Percentiles rank a stretch among this genome's conserved stretches.
Conservation (phyloP, 2,113 vertebrate genomes). For the Empidonax traillii region DNA sequence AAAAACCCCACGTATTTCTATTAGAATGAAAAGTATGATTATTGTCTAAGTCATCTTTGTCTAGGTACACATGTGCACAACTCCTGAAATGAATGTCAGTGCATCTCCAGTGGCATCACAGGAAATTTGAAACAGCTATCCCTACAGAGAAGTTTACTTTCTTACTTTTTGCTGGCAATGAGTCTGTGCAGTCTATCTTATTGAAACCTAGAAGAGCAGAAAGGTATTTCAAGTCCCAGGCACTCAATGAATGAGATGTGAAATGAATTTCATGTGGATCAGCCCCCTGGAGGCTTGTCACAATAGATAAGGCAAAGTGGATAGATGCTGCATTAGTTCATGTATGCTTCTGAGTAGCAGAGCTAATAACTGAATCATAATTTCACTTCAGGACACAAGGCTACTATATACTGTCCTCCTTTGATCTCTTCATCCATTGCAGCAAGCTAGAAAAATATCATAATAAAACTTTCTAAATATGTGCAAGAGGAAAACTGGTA, state of each 20-base stretch:
- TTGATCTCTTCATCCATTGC: constrained; percentile 58
- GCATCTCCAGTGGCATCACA: neutral
- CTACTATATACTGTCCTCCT: constrained; percentile 55
- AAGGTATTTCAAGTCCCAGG: constrained; percentile 71
- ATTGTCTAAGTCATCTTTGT: neutral
- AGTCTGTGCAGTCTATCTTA: constrained; percentile 43
- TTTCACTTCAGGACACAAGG: constrained; percentile 69
- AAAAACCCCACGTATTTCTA: neutral
- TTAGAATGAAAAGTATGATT: neutral
- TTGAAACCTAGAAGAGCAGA: constrained; percentile 67
- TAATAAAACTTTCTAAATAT: constrained; percentile 25
- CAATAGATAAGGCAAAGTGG: constrained; percentile 73
- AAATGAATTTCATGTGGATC: constrained; percentile 71
- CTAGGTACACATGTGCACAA: neutral
- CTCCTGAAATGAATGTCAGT: neutral
- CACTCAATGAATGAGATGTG: constrained; percentile 71
- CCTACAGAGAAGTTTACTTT: constrained; percentile 26
- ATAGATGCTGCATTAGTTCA: constrained; percentile 65
- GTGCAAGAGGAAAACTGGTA: neutral
- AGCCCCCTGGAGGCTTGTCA: constrained; percentile 71
- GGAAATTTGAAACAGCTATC: neutral
- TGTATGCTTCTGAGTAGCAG: constrained; percentile 57
- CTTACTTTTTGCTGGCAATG: constrained; percentile 55
- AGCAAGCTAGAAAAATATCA: neutral
- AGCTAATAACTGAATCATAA: constrained; percentile 75